Evolutionary conservation across 2,888 invertebrate genomes (phyloP).

Genomic region (Dexiosoma caninum): DNA sequence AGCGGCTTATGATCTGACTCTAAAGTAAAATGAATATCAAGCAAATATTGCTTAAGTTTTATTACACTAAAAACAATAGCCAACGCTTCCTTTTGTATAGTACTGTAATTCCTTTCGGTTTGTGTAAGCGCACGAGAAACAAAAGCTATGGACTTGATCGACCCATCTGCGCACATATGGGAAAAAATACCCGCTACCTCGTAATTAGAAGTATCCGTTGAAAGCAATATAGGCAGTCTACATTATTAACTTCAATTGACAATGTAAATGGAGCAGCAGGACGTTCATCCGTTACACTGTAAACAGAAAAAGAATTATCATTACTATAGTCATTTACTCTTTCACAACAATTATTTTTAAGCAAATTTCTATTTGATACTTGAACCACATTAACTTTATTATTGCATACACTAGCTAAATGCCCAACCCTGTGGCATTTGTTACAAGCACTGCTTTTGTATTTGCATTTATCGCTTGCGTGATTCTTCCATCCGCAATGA

Average conservation of each 20-base stretch:
- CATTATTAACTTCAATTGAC: background rate
- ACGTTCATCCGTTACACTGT: background rate
- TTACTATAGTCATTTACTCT: background rate
- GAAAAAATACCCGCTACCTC: constrained; percentile 60
- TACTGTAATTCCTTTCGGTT: constrained; percentile 55
- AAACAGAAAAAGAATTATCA: constrained; percentile 16
- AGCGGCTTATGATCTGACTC: constrained; percentile 41
- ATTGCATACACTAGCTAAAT: constrained; percentile 29
- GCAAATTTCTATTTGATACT: background rate
- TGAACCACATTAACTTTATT: background rate
- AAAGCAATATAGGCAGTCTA: constrained; percentile 54
- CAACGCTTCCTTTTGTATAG: constrained; percentile 39
- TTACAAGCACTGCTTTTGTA: background rate
- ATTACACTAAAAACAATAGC: constrained; percentile 37
- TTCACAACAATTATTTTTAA: background rate
- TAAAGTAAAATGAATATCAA: constrained; percentile 30
- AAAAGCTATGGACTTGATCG: constrained; percentile 57
- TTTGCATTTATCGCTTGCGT: no score
- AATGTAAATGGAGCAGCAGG: constrained; percentile 5
- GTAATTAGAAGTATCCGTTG: constrained; percentile 64
- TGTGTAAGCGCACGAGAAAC: constrained; percentile 55
- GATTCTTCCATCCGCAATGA: constrained; percentile 18
- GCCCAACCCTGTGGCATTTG: constrained; percentile 8
- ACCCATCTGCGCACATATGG: constrained; percentile 31
- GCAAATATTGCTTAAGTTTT: constrained; percentile 38